These are phyloP conservation scores for Saccostrea cuccullata DNA, from an alignment of 1,140 invertebrate genomes.

Conservation along the genomic window DNA sequence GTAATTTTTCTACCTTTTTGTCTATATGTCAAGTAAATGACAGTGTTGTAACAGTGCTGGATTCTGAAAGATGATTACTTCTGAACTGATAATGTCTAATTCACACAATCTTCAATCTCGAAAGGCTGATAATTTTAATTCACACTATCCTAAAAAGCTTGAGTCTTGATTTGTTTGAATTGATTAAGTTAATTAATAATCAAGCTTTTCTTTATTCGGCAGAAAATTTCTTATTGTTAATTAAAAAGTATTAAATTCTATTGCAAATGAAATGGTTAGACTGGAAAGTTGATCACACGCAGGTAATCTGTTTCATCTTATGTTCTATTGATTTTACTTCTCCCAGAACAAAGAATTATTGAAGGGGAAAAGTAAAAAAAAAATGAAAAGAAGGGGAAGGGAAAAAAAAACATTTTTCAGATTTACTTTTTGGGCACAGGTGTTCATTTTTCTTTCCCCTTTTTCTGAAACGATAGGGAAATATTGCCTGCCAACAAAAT, in stretches of 20 bases:
- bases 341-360: not conserved
- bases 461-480: conserved; percentile 3
- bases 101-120: not conserved
- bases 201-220: not conserved
- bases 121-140: not conserved
- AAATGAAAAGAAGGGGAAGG: not conserved
- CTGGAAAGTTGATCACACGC: not conserved
- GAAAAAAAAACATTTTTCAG: not conserved
- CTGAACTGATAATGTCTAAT: too few species aligned
- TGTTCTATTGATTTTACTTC: not conserved
- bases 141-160: not conserved
- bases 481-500: conserved; percentile 30
- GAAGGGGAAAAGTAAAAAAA: not conserved
- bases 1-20: not conserved
- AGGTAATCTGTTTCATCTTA: not conserved
- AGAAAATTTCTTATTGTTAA: not conserved
- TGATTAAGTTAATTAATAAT: too few species aligned
- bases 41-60: not conserved
- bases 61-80: not conserved
- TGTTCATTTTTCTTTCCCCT: conserved; percentile 5
- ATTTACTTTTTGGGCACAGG: not conserved
- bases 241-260: not conserved
- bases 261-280: not conserved
- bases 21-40: not conserved
- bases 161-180: too few species aligned